Evolutionary conservation across 2,888 invertebrate species (phyloP).

Genomic region (Ditula angustiorana): DNA sequence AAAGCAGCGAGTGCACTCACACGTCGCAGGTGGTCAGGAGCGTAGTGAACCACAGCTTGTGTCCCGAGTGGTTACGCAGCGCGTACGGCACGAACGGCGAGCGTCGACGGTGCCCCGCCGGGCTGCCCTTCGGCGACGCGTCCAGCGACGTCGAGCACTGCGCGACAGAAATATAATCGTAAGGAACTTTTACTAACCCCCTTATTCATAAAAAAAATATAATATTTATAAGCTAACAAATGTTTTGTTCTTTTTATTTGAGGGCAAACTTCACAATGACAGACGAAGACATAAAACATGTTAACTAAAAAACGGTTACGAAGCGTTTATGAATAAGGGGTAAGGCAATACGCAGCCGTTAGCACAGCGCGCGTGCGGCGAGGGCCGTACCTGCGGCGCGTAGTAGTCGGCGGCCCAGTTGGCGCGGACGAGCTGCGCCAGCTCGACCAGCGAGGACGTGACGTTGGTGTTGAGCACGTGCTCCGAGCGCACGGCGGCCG

Average conservation of each 20-base stretch:
- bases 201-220: too few relatives aligned
- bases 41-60: conserved; percentile 93
- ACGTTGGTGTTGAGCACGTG: conserved; percentile 94
- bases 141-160: conserved; percentile 55
- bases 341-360: too few relatives aligned
- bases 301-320: too few relatives aligned
- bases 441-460: conserved; percentile 94
- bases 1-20: conserved; percentile 56
- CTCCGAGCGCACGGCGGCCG: conserved; percentile 87
- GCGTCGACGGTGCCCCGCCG: conserved; percentile 89
- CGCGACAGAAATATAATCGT: neutral
- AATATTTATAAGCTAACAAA: too few relatives aligned
- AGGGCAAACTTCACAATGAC: too few relatives aligned
- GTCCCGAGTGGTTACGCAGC: conserved; percentile 96
- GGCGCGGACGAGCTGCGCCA: conserved; percentile 91
- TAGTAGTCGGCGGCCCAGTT: conserved; percentile 96
- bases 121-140: conserved; percentile 79
- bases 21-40: conserved; percentile 89
- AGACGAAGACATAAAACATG: too few relatives aligned
- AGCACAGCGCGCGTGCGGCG: too few relatives aligned
- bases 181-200: too few relatives aligned
- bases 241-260: too few relatives aligned
- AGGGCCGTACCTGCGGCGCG: conserved; percentile 74
- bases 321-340: too few relatives aligned
- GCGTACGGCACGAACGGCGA: conserved; percentile 98